phyloP scores from a whole-genome alignment of 2,113 vertebrate species.

The Tetrax tetrax region DNA sequence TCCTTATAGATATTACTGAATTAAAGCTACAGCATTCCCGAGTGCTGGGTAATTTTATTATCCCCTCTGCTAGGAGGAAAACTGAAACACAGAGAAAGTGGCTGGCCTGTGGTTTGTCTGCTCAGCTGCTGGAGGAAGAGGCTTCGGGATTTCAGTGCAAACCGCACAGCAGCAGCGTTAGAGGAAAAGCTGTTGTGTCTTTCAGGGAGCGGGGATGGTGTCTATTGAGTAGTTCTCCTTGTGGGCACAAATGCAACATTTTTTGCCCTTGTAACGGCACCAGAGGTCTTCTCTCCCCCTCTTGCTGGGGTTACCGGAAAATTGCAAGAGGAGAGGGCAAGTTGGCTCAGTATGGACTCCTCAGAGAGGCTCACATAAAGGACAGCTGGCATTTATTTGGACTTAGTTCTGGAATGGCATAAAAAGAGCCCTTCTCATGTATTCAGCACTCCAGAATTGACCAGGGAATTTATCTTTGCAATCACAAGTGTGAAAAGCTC shows the following conservation, averaged over 20 bases:
- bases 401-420: neutral
- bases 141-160: neutral
- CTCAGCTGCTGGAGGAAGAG: neutral
- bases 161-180: neutral
- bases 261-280: neutral
- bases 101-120: conserved; percentile 10
- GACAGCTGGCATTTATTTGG: neutral
- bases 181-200: neutral
- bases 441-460: neutral
- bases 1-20: conserved; percentile 38
- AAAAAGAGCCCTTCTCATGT: neutral
- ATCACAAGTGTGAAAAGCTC: neutral
- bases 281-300: neutral
- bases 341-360: neutral
- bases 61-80: conserved; percentile 5
- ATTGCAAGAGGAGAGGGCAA: neutral
- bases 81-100: neutral
- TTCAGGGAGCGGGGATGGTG: fast-evolving
- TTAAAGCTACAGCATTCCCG: conserved; percentile 28
- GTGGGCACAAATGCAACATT: neutral
- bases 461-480: neutral
- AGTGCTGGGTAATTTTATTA: conserved; percentile 47
- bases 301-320: neutral
- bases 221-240: neutral
- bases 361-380: neutral